phyloP scores from a whole-genome alignment of 2,113 vertebrate species.

The Indicator maculatus region DNA sequence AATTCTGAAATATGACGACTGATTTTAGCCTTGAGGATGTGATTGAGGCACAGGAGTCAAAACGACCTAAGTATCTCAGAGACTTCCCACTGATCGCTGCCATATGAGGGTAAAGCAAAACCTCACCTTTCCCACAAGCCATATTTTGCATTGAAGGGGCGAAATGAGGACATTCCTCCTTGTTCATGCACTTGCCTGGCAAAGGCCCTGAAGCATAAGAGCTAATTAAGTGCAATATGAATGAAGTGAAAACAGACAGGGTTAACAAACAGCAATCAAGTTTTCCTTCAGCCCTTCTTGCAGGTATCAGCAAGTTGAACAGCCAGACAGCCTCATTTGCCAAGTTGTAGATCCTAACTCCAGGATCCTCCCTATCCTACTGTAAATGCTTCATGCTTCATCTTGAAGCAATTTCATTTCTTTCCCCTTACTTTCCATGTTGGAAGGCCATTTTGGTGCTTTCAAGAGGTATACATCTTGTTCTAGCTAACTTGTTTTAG shows the following conservation, averaged over 20 bases:
- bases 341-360: not conserved
- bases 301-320: not conserved
- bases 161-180: not conserved
- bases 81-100: not conserved
- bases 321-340: not conserved
- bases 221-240: not conserved
- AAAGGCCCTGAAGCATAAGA: not conserved
- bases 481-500: not conserved
- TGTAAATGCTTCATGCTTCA: not conserved
- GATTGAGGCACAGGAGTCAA: not conserved
- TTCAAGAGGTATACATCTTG: not conserved
- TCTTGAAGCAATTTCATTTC: not conserved
- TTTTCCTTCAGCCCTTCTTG: not conserved
- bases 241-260: not conserved
- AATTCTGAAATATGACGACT: not conserved
- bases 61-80: not conserved
- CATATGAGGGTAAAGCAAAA: not conserved
- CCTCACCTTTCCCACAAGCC: not conserved
- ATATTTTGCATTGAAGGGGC: not conserved
- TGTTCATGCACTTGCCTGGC: not conserved
- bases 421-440: not conserved
- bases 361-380: not conserved
- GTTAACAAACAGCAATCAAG: not conserved
- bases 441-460: not conserved
- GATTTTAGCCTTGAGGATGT: not conserved